These are phyloP conservation scores for Meriones unguiculatus DNA, from an alignment of 2,113 vertebrate species.

Conservation along the genomic window DNA sequence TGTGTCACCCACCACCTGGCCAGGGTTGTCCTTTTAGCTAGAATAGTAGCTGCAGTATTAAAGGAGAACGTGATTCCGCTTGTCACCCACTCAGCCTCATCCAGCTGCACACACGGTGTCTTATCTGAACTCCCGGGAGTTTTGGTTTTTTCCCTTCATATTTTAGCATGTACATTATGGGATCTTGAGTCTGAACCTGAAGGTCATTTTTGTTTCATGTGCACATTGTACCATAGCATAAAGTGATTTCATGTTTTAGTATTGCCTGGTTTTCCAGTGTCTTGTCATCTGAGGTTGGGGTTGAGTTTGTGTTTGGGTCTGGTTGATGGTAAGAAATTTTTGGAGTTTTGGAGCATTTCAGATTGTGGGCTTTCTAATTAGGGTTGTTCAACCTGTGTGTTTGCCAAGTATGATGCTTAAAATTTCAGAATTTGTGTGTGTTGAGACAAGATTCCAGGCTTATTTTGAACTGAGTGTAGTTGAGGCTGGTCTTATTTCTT, in stretches of 20 bases:
- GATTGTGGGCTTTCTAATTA: not conserved
- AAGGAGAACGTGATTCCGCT: not conserved
- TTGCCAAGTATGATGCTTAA: not conserved
- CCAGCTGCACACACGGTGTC: not conserved
- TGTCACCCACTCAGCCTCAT: not conserved
- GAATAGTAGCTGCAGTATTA: not conserved
- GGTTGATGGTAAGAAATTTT: not conserved
- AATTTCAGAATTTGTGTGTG: not conserved
- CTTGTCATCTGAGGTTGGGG: not conserved
- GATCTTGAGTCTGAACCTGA: not conserved
- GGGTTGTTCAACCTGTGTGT: not conserved
- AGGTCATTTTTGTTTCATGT: not conserved
- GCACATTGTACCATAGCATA: not conserved
- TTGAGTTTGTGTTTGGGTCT: not conserved
- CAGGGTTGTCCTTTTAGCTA: constrained; percentile 15
- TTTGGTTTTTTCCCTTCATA: not conserved
- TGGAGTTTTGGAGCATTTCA: not conserved
- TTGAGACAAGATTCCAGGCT: not conserved
- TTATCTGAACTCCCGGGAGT: not conserved
- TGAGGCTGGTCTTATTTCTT: not conserved
- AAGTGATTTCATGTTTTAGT: not conserved
- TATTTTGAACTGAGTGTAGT: not conserved
- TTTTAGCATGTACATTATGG: not conserved
- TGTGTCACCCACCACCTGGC: not conserved
- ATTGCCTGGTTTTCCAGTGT: not conserved